These are phyloP conservation scores for Clarias batrachus DNA, from an alignment of 2,113 vertebrate genomes.

Conservation along the genomic window DNA sequence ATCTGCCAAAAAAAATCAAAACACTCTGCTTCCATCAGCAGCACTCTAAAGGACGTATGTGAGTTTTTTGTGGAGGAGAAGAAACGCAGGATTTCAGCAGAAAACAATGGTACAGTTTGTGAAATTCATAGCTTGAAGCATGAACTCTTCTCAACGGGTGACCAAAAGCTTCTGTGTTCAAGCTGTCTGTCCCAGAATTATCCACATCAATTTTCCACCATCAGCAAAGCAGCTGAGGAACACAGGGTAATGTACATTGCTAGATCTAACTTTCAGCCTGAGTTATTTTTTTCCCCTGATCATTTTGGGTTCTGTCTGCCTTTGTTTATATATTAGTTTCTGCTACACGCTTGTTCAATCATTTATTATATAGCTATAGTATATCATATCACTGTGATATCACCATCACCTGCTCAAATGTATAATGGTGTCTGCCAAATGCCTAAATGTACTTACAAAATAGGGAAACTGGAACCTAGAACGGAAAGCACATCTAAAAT, in stretches of 20 bases:
- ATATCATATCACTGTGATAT: no score
- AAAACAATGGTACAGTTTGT: background rate
- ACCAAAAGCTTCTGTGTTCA: conserved; percentile 31
- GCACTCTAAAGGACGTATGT: background rate
- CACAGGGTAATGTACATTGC: background rate
- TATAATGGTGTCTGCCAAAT: no score
- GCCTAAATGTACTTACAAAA: no score
- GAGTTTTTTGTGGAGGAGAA: conserved; percentile 10
- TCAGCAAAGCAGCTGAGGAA: conserved; percentile 18
- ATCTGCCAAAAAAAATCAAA: background rate
- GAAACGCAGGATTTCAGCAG: background rate
- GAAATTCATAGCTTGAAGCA: background rate
- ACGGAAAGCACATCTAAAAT: no score
- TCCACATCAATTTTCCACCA: conserved; percentile 19
- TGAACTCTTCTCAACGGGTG: conserved; percentile 14
- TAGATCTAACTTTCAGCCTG: no score
- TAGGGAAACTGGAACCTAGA: no score
- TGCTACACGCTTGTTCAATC: no score
- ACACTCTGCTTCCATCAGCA: background rate
- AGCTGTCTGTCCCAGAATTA: conserved; percentile 6
- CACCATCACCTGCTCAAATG: no score
- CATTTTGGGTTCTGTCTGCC: no score
- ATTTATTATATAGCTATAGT: no score
- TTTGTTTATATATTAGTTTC: no score
- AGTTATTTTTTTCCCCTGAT: no score